Evolutionary conservation across 35 echinoderm and acorn worm genomes (phyloP).

Genomic region (Anneissia japonica): DNA sequence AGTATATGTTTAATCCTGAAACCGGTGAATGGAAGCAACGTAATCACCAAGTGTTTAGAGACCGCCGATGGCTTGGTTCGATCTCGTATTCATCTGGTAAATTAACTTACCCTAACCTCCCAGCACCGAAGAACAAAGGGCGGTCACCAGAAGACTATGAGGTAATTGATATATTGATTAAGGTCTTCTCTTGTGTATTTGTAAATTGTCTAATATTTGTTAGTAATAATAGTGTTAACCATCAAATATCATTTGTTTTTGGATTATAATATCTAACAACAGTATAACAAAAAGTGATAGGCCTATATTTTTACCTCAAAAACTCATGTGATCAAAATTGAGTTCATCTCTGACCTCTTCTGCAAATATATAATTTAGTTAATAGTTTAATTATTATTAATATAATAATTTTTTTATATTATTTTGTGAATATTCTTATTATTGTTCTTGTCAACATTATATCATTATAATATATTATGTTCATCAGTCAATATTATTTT

Average conservation of each 20-base stretch:
- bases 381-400: too few species aligned
- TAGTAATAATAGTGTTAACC: not conserved
- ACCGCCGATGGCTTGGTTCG: constrained; percentile 87
- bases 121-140: constrained; percentile 57
- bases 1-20: constrained; percentile 99
- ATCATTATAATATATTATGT: too few species aligned
- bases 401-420: too few species aligned
- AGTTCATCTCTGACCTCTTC: too few species aligned
- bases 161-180: not conserved
- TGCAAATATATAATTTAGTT: too few species aligned
- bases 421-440: too few species aligned
- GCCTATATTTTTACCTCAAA: too few species aligned
- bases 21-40: constrained; percentile 92
- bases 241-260: not conserved
- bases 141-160: constrained; percentile 35
- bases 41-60: constrained; percentile 82
- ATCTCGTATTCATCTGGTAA: constrained; percentile 60
- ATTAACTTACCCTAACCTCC: constrained; percentile 50
- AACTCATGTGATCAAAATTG: too few species aligned
- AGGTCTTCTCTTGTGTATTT: not conserved
- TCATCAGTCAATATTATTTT: too few species aligned
- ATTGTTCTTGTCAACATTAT: too few species aligned
- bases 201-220: not conserved
- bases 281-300: too few species aligned
- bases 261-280: too few species aligned